Evolutionary conservation across 2,797 vertebrate species (phyloP).

Genomic region (Acrocephalus scirpaceus): DNA sequence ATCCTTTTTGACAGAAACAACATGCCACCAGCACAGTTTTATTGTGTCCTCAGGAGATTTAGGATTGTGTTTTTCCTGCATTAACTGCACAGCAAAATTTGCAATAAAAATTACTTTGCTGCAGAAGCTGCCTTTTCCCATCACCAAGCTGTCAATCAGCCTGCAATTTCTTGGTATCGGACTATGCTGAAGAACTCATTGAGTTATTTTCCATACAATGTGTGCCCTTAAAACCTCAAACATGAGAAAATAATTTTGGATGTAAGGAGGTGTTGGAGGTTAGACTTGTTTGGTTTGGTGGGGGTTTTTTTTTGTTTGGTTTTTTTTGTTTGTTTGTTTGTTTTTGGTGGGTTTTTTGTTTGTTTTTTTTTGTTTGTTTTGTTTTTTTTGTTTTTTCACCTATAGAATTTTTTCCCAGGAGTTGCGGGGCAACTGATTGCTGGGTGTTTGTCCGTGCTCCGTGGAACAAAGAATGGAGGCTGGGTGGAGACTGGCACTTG

Average conservation of each 20-base stretch:
- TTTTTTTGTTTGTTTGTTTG: too few species aligned
- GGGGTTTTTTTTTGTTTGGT: too few species aligned
- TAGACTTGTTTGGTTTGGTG: too few species aligned
- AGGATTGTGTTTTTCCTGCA: conserved; percentile 6
- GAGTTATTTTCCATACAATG: neutral
- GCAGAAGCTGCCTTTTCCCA: neutral
- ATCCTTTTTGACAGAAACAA: neutral
- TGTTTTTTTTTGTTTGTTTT: too few species aligned
- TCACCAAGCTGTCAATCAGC: conserved; percentile 39
- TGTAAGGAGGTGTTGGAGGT: too few species aligned
- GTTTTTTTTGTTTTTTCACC: too few species aligned
- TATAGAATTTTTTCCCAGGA: too few species aligned
- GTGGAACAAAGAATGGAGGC: too few species aligned
- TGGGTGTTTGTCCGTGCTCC: too few species aligned
- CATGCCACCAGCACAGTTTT: neutral
- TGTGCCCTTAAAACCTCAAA: neutral
- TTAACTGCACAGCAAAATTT: conserved; percentile 33
- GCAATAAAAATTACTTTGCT: conserved; percentile 38
- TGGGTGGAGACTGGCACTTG: too few species aligned
- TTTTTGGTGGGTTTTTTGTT: too few species aligned
- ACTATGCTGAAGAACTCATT: neutral
- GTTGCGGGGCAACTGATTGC: too few species aligned
- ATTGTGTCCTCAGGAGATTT: conserved; percentile 23
- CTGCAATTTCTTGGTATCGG: neutral
- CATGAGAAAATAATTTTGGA: neutral